These are phyloP conservation scores for Pseudois nayaur DNA, from an alignment of 2,113 vertebrate species.

Conservation along the genomic window DNA sequence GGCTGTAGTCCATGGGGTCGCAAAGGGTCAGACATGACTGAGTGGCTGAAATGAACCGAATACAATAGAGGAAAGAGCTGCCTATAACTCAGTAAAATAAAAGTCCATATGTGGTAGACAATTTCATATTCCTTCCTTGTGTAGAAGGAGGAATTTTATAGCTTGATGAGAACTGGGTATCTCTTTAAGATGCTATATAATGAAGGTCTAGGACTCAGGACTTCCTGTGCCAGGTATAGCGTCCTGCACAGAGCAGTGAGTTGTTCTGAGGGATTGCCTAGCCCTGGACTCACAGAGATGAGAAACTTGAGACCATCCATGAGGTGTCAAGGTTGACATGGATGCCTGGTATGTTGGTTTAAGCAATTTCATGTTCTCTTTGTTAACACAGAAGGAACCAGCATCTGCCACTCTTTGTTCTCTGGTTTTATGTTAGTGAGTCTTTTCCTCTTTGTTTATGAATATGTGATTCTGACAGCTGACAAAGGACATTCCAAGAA, in stretches of 20 bases:
- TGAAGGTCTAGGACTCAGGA: conserved; percentile 52
- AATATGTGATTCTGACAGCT: conserved; percentile 70
- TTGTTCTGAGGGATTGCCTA: conserved; percentile 32
- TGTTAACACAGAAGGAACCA: conserved; percentile 64
- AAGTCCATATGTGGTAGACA: conserved; percentile 56
- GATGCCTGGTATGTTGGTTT: conserved; percentile 52
- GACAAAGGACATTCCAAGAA: conserved; percentile 69
- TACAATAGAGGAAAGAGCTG: background rate
- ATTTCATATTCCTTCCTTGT: background rate
- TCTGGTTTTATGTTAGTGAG: conserved; percentile 60
- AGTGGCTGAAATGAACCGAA: background rate
- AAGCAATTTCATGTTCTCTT: conserved; percentile 57
- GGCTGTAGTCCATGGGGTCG: background rate
- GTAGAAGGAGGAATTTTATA: conserved; percentile 39
- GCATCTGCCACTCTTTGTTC: conserved; percentile 58
- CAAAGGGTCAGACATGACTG: background rate
- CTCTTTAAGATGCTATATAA: conserved; percentile 51
- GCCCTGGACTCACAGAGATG: conserved; percentile 50
- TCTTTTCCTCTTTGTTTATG: conserved; percentile 63
- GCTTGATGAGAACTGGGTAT: conserved; percentile 25
- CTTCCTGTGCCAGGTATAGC: conserved; percentile 23
- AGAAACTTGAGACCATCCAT: conserved; percentile 52
- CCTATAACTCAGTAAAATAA: conserved; percentile 12
- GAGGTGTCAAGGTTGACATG: conserved; percentile 52
- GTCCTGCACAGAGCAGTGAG: background rate